Evolutionary conservation across 2,113 vertebrate genomes (phyloP).

Genomic region (Actenoides lindsayi): DNA sequence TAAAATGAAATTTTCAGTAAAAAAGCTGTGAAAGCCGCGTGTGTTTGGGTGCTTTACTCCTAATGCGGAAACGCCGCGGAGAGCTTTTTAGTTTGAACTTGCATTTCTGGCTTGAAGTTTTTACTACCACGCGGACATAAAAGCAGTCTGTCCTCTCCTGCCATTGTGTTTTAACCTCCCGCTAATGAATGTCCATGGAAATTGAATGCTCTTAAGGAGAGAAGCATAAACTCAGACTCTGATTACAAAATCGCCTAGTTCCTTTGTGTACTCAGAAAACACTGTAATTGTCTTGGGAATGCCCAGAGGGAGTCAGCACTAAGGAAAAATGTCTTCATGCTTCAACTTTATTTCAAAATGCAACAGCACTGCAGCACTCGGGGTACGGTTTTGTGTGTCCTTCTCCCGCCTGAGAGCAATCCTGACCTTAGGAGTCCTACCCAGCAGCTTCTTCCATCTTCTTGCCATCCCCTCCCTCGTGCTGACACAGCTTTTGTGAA

Average conservation of each 20-base stretch:
- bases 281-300: conserved; percentile 50
- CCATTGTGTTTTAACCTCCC: conserved; percentile 14
- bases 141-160: conserved; percentile 35
- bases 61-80: conserved; percentile 4
- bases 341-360: conserved; percentile 37
- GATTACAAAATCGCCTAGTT: conserved; percentile 57
- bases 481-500: neutral
- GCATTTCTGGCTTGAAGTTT: neutral
- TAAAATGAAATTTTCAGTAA: conserved; percentile 80
- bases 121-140: neutral
- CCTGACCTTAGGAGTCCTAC: neutral
- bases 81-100: conserved; percentile 46
- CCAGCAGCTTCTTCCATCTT: neutral
- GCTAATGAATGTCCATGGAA: conserved; percentile 61
- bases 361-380: neutral
- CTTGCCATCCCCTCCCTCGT: neutral
- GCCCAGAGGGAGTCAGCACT: conserved; percentile 47
- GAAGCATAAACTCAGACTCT: conserved; percentile 46
- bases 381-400: neutral
- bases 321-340: conserved; percentile 38
- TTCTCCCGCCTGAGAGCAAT: neutral
- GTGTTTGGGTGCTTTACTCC: conserved; percentile 48
- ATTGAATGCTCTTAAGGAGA: conserved; percentile 56
- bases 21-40: conserved; percentile 69
- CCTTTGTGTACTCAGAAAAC: conserved; percentile 53